A percentile compares a stretch with the other conserved stretches of the same genome.
These are phyloP conservation scores for Lophura nycthemera DNA, from an alignment of 2,113 vertebrate genomes.

Conservation along the genomic window DNA sequence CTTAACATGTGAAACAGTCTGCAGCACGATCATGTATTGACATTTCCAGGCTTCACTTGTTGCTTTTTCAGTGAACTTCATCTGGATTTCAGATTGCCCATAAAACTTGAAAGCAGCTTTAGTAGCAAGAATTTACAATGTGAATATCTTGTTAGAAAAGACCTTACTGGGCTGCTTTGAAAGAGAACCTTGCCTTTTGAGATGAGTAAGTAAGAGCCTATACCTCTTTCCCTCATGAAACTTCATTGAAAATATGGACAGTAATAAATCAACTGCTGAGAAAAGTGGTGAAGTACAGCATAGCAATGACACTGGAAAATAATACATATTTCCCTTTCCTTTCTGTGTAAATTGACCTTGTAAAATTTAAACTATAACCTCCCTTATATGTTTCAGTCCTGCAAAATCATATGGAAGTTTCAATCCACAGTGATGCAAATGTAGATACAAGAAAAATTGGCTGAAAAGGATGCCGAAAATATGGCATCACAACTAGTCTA, in stretches of 20 bases:
- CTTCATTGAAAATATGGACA: constrained; percentile 10
- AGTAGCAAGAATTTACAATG: constrained; percentile 49
- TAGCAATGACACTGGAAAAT: constrained; percentile 11
- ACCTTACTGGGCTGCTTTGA: neutral
- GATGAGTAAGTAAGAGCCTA: constrained; percentile 16
- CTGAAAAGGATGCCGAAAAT: neutral
- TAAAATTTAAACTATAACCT: constrained; percentile 18
- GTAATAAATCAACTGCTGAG: constrained; percentile 18
- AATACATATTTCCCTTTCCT: neutral
- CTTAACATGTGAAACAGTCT: neutral
- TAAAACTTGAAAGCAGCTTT: constrained; percentile 35
- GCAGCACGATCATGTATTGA: neutral
- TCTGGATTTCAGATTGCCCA: constrained; percentile 33
- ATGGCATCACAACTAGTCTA: neutral
- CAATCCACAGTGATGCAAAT: neutral
- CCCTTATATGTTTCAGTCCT: neutral
- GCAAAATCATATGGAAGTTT: neutral
- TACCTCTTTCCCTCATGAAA: constrained; percentile 21
- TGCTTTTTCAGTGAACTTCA: constrained; percentile 12
- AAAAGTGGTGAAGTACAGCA: neutral
- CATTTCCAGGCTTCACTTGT: neutral
- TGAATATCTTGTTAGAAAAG: constrained; percentile 19
- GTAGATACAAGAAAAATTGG: neutral
- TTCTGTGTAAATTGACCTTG: constrained; percentile 2
- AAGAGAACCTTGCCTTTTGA: constrained; percentile 1